These are phyloP conservation scores for Musca vetustissima DNA, from an alignment of 1,140 invertebrate genomes.

Conservation along the genomic window DNA sequence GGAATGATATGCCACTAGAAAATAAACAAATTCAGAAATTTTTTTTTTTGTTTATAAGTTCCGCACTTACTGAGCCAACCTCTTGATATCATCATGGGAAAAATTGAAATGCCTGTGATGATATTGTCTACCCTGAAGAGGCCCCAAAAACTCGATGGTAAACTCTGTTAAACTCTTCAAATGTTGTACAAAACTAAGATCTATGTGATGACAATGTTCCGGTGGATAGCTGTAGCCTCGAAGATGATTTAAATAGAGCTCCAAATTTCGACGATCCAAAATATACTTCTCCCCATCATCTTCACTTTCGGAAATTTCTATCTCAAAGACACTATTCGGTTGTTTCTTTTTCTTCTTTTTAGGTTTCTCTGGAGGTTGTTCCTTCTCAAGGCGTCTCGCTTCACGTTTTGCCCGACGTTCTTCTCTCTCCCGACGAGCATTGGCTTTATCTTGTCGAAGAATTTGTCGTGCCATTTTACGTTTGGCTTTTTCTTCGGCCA, in stretches of 20 bases:
- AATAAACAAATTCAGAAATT: neutral
- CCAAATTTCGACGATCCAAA: constrained; percentile 38
- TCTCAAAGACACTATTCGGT: constrained; percentile 32
- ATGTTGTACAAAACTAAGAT: constrained; percentile 40
- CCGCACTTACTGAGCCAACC: constrained; percentile 29
- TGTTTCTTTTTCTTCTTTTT: constrained; percentile 27
- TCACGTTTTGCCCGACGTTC: neutral
- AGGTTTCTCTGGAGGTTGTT: no score
- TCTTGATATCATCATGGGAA: constrained; percentile 39
- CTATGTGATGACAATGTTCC: constrained; percentile 41
- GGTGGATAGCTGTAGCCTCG: constrained; percentile 35
- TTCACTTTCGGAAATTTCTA: constrained; percentile 34
- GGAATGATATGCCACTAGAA: constrained; percentile 29
- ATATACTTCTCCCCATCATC: constrained; percentile 35
- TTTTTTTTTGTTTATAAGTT: neutral
- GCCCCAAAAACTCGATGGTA: constrained; percentile 42
- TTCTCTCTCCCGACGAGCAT: neutral
- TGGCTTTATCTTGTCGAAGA: constrained; percentile 30
- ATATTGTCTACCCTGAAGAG: constrained; percentile 31
- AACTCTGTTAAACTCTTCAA: constrained; percentile 37
- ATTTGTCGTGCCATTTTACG: constrained; percentile 36
- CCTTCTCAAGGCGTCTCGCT: neutral
- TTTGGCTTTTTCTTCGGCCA: neutral
- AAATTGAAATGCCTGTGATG: constrained; percentile 41
- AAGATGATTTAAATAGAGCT: constrained; percentile 23